Percentiles rank a stretch among this genome's conserved stretches.
Evolutionary conservation across 2,797 vertebrate genomes (phyloP).

Genomic region (Chelmon rostratus): DNA sequence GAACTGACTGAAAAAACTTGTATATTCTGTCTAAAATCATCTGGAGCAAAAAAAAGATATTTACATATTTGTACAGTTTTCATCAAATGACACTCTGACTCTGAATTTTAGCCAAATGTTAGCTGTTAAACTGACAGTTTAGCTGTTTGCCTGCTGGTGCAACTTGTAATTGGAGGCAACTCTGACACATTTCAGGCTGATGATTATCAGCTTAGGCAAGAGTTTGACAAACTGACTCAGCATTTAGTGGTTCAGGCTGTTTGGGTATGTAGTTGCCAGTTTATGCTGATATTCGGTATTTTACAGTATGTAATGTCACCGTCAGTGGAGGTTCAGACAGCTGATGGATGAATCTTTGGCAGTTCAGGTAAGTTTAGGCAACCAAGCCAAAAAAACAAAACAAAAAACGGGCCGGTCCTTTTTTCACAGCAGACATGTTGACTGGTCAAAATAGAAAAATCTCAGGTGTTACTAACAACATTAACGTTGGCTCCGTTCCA

Average conservation of each 20-base stretch:
- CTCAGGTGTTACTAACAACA: background rate
- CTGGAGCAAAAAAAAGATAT: background rate
- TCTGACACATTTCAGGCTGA: constrained; percentile 7
- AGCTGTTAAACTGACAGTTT: background rate
- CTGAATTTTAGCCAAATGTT: background rate
- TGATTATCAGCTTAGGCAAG: background rate
- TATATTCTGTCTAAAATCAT: background rate
- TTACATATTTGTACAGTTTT: background rate
- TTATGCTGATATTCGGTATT: background rate
- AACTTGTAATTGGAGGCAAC: background rate
- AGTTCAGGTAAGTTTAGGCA: background rate
- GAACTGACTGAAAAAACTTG: background rate
- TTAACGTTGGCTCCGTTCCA: background rate
- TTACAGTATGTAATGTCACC: background rate
- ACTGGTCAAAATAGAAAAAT: background rate
- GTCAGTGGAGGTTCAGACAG: constrained; percentile 10
- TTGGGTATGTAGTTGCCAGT: constrained; percentile 1
- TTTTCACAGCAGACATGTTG: background rate
- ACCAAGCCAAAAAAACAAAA: background rate
- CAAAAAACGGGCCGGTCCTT: background rate
- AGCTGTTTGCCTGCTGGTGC: background rate
- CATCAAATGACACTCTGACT: no score
- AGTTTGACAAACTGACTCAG: constrained; percentile 25
- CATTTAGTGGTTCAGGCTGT: background rate
- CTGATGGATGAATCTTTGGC: background rate